Conservation (phyloP, 2,113 vertebrate genomes). For the Choloepus hoffmanni region DNA sequence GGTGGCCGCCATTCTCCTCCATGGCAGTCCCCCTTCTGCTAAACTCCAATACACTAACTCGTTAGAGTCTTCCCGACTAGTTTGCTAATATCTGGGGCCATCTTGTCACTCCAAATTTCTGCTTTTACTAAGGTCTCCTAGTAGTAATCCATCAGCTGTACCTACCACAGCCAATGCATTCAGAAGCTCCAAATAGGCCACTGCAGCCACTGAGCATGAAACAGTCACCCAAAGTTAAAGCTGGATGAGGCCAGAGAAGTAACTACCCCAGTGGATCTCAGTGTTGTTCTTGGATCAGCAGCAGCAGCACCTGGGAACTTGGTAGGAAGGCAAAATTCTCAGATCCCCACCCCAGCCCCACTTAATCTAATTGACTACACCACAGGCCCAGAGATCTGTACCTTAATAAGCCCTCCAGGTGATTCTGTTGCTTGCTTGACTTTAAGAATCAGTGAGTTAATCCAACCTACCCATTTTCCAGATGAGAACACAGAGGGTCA, state of each 20-base stretch:
- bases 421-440: background rate
- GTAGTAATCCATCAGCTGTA: background rate
- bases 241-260: background rate
- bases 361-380: too few relatives aligned
- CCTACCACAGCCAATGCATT: background rate
- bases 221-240: background rate
- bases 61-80: background rate
- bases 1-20: background rate
- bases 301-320: too few relatives aligned
- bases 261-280: background rate
- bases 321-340: background rate
- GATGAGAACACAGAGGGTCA: background rate
- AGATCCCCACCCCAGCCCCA: accelerated
- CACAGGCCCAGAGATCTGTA: background rate
- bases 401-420: background rate
- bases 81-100: background rate
- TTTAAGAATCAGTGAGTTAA: background rate
- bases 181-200: background rate
- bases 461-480: background rate
- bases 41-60: background rate
- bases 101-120: background rate
- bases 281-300: too few relatives aligned
- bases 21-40: background rate
- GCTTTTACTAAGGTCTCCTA: background rate
- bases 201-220: background rate